These are phyloP conservation scores for Euglossa dilemma DNA, from an alignment of 1,140 invertebrate species.

Conservation along the genomic window DNA sequence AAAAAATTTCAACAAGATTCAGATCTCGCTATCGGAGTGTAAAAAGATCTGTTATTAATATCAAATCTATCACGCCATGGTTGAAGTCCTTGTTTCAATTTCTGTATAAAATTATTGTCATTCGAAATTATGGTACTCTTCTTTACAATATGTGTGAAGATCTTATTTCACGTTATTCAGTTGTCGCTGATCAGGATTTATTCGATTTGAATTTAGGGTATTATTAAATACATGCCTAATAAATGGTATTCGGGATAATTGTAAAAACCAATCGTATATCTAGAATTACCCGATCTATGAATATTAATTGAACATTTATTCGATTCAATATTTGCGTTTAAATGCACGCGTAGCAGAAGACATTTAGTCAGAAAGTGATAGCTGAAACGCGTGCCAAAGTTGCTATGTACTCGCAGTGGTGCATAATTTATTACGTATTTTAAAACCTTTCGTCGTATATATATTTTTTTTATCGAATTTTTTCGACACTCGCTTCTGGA, in stretches of 20 bases:
- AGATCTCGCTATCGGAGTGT: too few relatives aligned
- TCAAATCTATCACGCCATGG: too few relatives aligned
- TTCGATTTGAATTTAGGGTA: neutral
- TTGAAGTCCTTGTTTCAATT: too few relatives aligned
- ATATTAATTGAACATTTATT: constrained; percentile 41
- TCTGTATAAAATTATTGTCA: too few relatives aligned
- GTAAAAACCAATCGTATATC: constrained; percentile 58
- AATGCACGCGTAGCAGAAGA: neutral
- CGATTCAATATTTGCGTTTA: neutral
- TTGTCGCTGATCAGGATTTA: neutral
- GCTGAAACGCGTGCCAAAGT: neutral
- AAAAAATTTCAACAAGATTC: too few relatives aligned
- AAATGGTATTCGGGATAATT: constrained; percentile 24
- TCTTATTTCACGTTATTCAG: neutral
- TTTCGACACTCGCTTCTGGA: neutral
- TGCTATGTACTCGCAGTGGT: neutral
- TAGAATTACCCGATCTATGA: constrained; percentile 37
- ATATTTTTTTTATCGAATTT: neutral
- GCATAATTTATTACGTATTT: too few relatives aligned
- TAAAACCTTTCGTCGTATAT: neutral
- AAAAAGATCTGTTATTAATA: too few relatives aligned
- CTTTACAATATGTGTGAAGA: neutral
- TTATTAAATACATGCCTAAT: neutral
- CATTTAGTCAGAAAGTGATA: neutral
- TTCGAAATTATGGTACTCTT: too few relatives aligned